These are phyloP conservation scores for Euspilapteryx auroguttella DNA, from an alignment of 2,888 invertebrate genomes.

Conservation along the genomic window DNA sequence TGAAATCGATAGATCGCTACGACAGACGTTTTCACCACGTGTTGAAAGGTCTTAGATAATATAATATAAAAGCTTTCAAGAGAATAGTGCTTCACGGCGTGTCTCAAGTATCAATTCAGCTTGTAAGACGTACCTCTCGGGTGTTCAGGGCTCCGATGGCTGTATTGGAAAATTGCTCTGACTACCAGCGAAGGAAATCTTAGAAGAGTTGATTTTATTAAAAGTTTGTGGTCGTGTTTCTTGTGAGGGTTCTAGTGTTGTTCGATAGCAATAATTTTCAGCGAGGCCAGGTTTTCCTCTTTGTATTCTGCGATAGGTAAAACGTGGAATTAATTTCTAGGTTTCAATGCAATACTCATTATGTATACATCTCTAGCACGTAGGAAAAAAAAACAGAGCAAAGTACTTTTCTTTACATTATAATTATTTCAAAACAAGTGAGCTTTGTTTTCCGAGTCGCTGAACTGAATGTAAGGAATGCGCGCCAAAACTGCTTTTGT, in stretches of 20 bases:
- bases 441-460: conserved; percentile 38
- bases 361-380: conserved; percentile 1
- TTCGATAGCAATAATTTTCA: no score
- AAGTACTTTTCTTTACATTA: no score
- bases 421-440: no score
- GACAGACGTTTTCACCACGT: conserved; percentile 51
- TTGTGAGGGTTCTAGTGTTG: no score
- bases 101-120: conserved; percentile 59
- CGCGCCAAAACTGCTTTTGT: conserved; percentile 24
- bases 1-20: conserved; percentile 43
- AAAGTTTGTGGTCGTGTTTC: no score
- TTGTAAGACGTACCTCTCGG: conserved; percentile 47
- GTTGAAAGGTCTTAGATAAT: conserved; percentile 54
- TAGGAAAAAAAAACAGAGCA: no score
- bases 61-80: conserved; percentile 61
- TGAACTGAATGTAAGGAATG: conserved; percentile 39
- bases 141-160: conserved; percentile 36
- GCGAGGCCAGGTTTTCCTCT: no score
- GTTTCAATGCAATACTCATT: conserved; percentile 4
- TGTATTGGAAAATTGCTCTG: conserved; percentile 49
- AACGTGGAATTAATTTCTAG: no score
- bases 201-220: conserved; percentile 38
- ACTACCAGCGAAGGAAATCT: conserved; percentile 18
- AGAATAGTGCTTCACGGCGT: conserved; percentile 46
- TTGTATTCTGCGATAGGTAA: no score